Evolutionary conservation across 2,888 invertebrate species (phyloP).

Genomic region (Synergus umbraculus): DNA sequence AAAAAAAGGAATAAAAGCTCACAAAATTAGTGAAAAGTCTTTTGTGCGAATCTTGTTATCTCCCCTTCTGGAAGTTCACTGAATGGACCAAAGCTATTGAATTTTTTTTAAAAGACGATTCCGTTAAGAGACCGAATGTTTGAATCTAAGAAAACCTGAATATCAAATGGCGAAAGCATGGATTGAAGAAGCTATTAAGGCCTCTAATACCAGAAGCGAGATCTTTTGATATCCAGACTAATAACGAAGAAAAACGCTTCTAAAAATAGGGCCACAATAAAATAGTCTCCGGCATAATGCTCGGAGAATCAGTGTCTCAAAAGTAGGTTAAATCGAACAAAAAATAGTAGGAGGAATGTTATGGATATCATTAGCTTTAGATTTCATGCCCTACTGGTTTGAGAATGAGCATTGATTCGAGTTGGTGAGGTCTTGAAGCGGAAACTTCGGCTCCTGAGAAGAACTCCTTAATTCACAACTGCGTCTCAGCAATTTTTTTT

Average conservation of each 20-base stretch:
- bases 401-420: slow-evolving; percentile 3
- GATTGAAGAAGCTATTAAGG: not conserved
- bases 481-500: slow-evolving; percentile 21
- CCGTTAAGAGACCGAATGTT: not conserved
- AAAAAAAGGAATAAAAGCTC: not conserved
- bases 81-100: not conserved
- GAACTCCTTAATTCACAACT: slow-evolving; percentile 19
- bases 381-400: slow-evolving; percentile 21
- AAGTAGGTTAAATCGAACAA: slow-evolving; percentile 20
- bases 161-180: not conserved
- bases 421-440: not conserved
- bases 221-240: not conserved
- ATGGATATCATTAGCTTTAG: not conserved
- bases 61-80: not conserved
- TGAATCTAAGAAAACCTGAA: not conserved
- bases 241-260: not conserved
- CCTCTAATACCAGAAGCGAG: not conserved
- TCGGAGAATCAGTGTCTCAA: not conserved
- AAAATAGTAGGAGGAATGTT: slow-evolving; percentile 3
- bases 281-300: not conserved
- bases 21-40: not conserved
- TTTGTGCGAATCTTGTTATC: not conserved
- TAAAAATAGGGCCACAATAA: slow-evolving; percentile 1
- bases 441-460: slow-evolving; percentile 8
- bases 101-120: not conserved